Base-by-base conservation (phyloP, 2,797 vertebrate species). In the Typhlichthys eigenmanni region DNA sequence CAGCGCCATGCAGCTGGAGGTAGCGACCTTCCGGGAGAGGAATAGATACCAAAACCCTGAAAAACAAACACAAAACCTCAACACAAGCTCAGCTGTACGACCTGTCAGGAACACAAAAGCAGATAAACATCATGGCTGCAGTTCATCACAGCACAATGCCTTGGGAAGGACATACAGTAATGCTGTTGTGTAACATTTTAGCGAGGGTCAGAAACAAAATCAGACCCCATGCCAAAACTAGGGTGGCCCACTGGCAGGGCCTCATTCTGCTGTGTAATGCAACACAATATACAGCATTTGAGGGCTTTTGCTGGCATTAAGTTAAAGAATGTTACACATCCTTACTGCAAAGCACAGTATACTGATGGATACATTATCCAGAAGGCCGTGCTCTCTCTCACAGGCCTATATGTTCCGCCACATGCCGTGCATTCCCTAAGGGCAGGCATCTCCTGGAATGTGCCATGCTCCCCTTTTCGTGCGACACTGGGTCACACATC, bases 1-100 rank as follows among this genome's bases (percentile, higher is more conserved):
- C 73, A 85, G 83, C 76, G 69, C 65, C 64, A 11, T 13, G 60
- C 83, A 80, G 75, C 78, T 80, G 83, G 72, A 83, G 79, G 79
- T 17, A 68, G 65, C 74, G 71, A 71, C 75, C 79, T 43, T 76
- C 14, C 65, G 69, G 55, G 62, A 81, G 71, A 49, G 69, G 6
- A 52, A 55, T 17, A 38, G 70, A 47, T 49, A 46, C 62, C 65
- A 34, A 56, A 13, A 45, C 32, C 48, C 58, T n/a, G 1, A 48
- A 60, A 64, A 49, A 2, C 56, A 47, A 51, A 58, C 14, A 16
- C n/a, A 45, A 38, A 38, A 38, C 34, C 34, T 38, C 13, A 58
- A 45, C 1, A 17, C 55, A 48, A 17, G 49, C 32, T 56, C 29
- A 50, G 43, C 32, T 8, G 14, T 10, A 60, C 13, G 34, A 48